Conservation (phyloP, 2,113 vertebrate genomes). For the Scopus umbretta region DNA sequence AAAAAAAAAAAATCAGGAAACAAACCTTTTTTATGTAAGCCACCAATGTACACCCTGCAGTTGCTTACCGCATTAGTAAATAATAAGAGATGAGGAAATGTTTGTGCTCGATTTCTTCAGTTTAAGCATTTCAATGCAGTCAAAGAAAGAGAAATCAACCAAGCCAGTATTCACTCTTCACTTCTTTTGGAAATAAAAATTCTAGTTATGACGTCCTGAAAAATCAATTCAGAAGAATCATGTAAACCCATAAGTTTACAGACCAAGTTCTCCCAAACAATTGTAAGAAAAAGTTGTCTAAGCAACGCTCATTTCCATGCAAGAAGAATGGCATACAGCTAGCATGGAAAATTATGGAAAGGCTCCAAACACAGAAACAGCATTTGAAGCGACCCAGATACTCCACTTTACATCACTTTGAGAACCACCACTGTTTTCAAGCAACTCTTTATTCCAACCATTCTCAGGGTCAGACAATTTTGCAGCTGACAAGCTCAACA, state of each 20-base stretch:
- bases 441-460: not conserved
- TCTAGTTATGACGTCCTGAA: not conserved
- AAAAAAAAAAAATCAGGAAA: not conserved
- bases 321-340: not conserved
- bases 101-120: not conserved
- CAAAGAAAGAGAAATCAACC: not conserved
- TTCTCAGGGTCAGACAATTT: not conserved
- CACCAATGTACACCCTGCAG: not conserved
- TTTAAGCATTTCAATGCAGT: not conserved
- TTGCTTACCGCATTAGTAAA: not conserved
- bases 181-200: not conserved
- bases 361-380: not conserved
- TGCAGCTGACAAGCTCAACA: not conserved
- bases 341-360: not conserved
- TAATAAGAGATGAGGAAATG: not conserved
- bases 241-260: not conserved
- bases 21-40: not conserved
- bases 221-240: not conserved
- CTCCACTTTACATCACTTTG: not conserved
- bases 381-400: not conserved
- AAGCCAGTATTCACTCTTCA: not conserved
- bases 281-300: not conserved
- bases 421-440: not conserved
- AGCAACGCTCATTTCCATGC: not conserved
- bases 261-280: not conserved